These are phyloP conservation scores for Lynx canadensis DNA, from an alignment of 2,113 vertebrate genomes.

Conservation along the genomic window DNA sequence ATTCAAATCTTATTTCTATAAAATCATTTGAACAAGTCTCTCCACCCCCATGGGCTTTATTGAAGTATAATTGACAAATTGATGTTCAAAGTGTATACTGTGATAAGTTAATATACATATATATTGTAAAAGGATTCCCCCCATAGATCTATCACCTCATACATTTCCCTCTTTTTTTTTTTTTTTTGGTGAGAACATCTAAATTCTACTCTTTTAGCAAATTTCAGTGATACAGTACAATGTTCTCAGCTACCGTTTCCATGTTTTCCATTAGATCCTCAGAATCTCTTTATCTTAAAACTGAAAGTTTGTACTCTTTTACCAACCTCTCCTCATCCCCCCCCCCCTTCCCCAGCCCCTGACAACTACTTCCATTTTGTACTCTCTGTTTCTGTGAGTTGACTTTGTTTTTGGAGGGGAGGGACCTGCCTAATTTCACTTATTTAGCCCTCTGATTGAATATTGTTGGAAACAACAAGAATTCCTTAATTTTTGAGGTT, in stretches of 20 bases:
- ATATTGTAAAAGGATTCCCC: not conserved
- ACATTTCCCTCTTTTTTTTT: not conserved
- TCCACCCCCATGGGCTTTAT: not conserved
- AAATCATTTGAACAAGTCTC: not conserved
- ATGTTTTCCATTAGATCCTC: too few species aligned
- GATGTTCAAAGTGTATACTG: not conserved
- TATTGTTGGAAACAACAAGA: not conserved
- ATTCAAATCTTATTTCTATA: not conserved
- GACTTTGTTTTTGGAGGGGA: too few species aligned
- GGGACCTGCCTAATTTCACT: not conserved
- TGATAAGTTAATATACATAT: not conserved
- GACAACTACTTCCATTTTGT: not conserved
- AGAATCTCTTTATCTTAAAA: not conserved
- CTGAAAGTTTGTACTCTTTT: not conserved
- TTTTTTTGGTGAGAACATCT: not conserved
- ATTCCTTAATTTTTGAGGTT: not conserved
- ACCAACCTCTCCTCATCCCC: not conserved
- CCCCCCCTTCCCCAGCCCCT: too few species aligned
- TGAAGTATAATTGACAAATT: not conserved
- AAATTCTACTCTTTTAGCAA: not conserved
- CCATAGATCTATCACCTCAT: not conserved
- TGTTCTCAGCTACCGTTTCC: too few species aligned
- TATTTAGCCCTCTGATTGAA: not conserved
- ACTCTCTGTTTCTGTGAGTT: not conserved
- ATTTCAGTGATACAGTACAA: not conserved